These are phyloP conservation scores for Rhamnusium bicolor DNA, from an alignment of 2,888 invertebrate species.

Conservation along the genomic window DNA sequence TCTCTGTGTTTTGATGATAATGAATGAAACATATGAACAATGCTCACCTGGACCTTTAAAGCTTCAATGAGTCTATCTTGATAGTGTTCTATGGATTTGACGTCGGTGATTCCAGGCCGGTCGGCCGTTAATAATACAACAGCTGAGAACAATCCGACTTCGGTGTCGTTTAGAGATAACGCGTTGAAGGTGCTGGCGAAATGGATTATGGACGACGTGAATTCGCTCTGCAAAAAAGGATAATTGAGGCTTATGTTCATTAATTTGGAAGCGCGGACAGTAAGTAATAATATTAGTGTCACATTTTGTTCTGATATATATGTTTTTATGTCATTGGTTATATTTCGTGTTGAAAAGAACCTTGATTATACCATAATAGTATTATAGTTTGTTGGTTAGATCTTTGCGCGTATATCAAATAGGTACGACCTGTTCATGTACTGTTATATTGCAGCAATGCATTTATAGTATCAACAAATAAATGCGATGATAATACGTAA, in stretches of 20 bases:
- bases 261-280: background rate
- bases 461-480: no score
- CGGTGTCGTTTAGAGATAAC: conserved; percentile 88
- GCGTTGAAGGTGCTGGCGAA: conserved; percentile 84
- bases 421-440: no score
- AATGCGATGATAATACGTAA: no score
- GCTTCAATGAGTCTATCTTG: conserved; percentile 90
- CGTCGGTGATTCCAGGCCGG: conserved; percentile 85
- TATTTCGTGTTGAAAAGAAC: no score
- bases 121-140: conserved; percentile 88
- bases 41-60: conserved; percentile 82
- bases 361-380: no score
- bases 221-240: conserved; percentile 80
- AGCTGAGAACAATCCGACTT: conserved; percentile 91
- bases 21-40: background rate
- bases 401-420: no score
- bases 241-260: background rate
- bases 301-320: no score
- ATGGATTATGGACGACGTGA: conserved; percentile 86
- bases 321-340: no score
- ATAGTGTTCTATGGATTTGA: conserved; percentile 83
- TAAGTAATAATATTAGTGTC: no score
- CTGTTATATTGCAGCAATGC: no score
- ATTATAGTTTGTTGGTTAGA: no score
- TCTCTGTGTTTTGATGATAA: background rate